Evolutionary conservation across 2,113 vertebrate species (phyloP).

Genomic region (Indicator maculatus): DNA sequence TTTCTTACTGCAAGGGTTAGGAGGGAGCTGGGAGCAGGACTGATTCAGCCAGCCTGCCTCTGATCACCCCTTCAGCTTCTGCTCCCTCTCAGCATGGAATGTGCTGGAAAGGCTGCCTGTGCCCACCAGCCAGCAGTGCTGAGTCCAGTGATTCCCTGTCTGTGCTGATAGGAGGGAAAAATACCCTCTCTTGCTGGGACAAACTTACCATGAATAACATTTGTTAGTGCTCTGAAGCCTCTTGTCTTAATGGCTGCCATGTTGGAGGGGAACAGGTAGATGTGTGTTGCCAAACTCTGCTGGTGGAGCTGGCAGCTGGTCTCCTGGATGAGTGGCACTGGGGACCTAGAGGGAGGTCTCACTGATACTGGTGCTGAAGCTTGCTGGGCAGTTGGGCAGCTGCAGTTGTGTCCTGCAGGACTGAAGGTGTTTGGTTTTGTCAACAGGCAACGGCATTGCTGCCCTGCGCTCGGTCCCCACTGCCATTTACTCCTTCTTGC

Average conservation of each 20-base stretch:
- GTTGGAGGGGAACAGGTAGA: neutral
- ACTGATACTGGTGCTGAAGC: accelerated
- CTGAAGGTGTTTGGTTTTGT: neutral
- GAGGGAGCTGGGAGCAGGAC: neutral
- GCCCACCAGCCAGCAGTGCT: neutral
- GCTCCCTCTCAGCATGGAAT: neutral
- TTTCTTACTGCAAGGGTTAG: neutral
- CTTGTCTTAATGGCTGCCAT: neutral
- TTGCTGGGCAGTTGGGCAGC: accelerated
- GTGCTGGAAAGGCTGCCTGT: neutral
- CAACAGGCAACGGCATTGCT: constrained; percentile 91
- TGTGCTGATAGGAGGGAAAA: neutral
- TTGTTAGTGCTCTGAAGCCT: neutral
- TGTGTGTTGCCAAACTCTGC: neutral
- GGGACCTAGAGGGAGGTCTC: no score
- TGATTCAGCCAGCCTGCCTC: neutral
- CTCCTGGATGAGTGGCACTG: neutral
- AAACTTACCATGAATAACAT: neutral
- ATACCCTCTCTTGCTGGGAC: neutral
- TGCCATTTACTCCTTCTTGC: constrained; percentile 95
- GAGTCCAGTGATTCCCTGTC: neutral
- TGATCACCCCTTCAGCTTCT: neutral
- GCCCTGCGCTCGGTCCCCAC: constrained; percentile 96
- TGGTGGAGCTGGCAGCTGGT: neutral
- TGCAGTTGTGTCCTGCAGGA: neutral